Base-by-base conservation (phyloP, 1,140 invertebrate species). In the Brachionus manjavacas region DNA sequence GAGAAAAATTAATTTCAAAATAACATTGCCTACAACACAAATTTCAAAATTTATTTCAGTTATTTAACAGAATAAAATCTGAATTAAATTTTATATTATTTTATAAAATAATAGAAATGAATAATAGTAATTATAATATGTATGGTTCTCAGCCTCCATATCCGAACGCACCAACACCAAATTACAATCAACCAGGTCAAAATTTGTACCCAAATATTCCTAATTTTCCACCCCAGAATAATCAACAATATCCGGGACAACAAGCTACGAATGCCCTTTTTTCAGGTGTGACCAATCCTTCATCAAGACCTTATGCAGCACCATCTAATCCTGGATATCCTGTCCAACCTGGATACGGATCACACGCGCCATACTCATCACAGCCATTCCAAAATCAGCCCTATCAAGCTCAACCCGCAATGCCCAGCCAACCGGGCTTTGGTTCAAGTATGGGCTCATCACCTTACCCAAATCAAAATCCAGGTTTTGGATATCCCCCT, bases 21-120 rank as follows among this genome's bases (percentile, higher is more conserved):
- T 68, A 31, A n/a, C 25, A 68, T 14, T 68, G n/a, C 7, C 52
- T 55, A 25, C 14, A 68, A 12, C 9, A 70, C n/a, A 35, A 74
- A 74, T 74, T 74, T 74, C 70, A 74, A 74, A 74, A 74, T 74
- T 70, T 70, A 70, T 35, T 70, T n/a, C 4, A 16, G 14, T 35
- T 70, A 70, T 70, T 35, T 70, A 70, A 31, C 3, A 70, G 25
- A 70, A 14, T 28, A 23, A n/a, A 31, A 39, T 70, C 25, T 14
- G 1, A 25, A 11, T 16, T 66, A 8, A 6, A 25, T 66, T 25
- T 66, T n/a, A n/a, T 70, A n/a, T n/a, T n/a, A n/a, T n/a, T n/a
- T n/a, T n/a, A 1, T 7, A 70, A 12, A n/a, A 14, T 12, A n/a
- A 35, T 11, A 31, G 25, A 46, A 8, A 49, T 49, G 72, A 76